Evolutionary conservation across 2,113 vertebrate genomes (phyloP).

Genomic region (Prionailurus bengalensis): DNA sequence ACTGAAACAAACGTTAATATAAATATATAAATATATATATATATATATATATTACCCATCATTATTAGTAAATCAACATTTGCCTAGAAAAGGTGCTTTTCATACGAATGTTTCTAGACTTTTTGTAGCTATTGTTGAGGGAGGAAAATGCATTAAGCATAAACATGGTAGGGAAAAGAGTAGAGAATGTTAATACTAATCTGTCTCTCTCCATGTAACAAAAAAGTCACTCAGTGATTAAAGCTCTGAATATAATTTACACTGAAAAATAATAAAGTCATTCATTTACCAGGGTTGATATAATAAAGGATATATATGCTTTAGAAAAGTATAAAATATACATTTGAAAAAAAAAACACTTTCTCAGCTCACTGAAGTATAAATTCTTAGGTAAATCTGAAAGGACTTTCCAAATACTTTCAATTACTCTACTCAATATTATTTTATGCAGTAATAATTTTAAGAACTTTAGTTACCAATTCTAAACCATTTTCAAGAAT

Average conservation of each 20-base stretch:
- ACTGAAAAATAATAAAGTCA: constrained; percentile 33
- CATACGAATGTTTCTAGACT: neutral
- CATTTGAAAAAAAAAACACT: neutral
- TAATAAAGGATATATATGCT: neutral
- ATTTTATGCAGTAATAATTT: constrained; percentile 28
- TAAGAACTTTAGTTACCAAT: constrained; percentile 35
- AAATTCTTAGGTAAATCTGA: constrained; percentile 37
- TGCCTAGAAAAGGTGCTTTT: constrained; percentile 6
- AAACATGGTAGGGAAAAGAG: neutral
- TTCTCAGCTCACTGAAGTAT: neutral
- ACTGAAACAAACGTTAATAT: neutral
- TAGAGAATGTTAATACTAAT: neutral
- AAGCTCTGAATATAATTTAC: constrained; percentile 40
- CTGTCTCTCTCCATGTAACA: neutral
- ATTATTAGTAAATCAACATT: constrained; percentile 33
- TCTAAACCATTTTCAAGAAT: constrained; percentile 1
- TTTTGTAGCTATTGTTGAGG: neutral
- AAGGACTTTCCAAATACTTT: neutral
- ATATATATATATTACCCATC: constrained; percentile 9
- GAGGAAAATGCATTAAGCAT: constrained; percentile 9
- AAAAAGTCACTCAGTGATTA: constrained; percentile 25
- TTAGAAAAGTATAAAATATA: neutral
- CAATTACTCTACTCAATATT: constrained; percentile 32
- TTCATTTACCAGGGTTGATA: neutral
- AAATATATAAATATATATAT: neutral